Evolutionary conservation across 2,113 vertebrate species (phyloP).

Genomic region (Leptodactylus fuscus): DNA sequence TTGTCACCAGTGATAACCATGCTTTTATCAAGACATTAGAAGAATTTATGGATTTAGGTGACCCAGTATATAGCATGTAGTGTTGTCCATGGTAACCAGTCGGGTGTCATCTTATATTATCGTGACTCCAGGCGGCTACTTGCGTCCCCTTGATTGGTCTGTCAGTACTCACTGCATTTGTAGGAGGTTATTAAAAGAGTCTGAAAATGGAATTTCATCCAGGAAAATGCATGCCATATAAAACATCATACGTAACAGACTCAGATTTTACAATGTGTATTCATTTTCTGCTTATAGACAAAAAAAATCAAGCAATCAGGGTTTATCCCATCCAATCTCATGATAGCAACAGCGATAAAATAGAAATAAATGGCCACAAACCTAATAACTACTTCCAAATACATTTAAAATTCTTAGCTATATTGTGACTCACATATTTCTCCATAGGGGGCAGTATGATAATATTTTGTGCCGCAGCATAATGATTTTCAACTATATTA

Average conservation of each 20-base stretch:
- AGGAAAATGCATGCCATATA: not conserved
- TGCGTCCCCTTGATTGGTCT: not conserved
- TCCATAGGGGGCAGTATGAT: too few relatives aligned
- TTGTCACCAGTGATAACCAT: slow-evolving; percentile 18
- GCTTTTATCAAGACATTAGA: not conserved
- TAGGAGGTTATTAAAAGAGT: not conserved
- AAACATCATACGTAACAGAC: not conserved
- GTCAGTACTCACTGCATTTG: not conserved
- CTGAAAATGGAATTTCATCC: not conserved
- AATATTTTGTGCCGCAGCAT: too few relatives aligned
- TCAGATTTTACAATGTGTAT: too few relatives aligned
- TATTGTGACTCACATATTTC: too few relatives aligned
- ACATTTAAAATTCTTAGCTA: too few relatives aligned
- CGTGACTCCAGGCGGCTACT: too few relatives aligned
- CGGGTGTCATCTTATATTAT: not conserved
- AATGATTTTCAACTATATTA: too few relatives aligned
- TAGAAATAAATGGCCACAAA: too few relatives aligned
- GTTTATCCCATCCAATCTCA: too few relatives aligned
- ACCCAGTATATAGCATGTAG: not conserved
- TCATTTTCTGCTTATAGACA: not conserved
- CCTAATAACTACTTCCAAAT: too few relatives aligned
- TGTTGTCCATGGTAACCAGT: not conserved
- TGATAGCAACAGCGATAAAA: too few relatives aligned
- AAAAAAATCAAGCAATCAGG: too few relatives aligned
- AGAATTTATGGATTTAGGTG: not conserved